Evolutionary conservation across 2,888 invertebrate species (phyloP).

Genomic region (Acleris literana): DNA sequence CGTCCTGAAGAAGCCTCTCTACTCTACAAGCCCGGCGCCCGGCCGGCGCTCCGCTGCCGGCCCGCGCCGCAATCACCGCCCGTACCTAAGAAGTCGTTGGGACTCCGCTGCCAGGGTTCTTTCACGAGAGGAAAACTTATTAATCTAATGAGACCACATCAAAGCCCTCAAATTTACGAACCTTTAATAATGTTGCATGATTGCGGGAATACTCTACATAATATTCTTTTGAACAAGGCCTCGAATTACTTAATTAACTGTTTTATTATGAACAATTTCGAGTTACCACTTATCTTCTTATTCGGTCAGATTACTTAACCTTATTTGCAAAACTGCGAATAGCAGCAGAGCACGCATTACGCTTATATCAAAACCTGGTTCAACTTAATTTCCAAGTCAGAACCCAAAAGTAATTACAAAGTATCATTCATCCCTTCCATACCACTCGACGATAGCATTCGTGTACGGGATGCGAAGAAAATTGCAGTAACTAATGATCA

Average conservation of each 20-base stretch:
- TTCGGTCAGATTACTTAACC: background rate
- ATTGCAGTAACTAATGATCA: slow-evolving; percentile 80
- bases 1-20: slow-evolving; percentile 69
- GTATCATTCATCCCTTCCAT: slow-evolving; percentile 69
- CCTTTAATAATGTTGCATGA: too few species aligned
- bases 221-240: too few species aligned
- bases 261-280: background rate
- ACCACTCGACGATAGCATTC: slow-evolving; percentile 64
- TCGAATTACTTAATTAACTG: background rate
- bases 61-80: slow-evolving; percentile 38
- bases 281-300: background rate
- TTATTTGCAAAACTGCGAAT: slow-evolving; percentile 42
- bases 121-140: slow-evolving; percentile 8
- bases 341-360: slow-evolving; percentile 48
- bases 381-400: slow-evolving; percentile 61
- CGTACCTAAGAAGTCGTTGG: slow-evolving; percentile 31
- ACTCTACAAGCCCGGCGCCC: slow-evolving; percentile 48
- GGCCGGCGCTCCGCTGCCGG: slow-evolving; percentile 7
- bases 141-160: slow-evolving; percentile 56
- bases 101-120: slow-evolving; percentile 11
- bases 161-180: background rate
- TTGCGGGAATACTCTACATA: too few species aligned
- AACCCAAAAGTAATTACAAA: slow-evolving; percentile 69
- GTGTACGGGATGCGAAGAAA: slow-evolving; percentile 75
- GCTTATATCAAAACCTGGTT: slow-evolving; percentile 54